Evolutionary conservation across 1,140 invertebrate genomes (phyloP).

Genomic region (Ganaspis sp.): DNA sequence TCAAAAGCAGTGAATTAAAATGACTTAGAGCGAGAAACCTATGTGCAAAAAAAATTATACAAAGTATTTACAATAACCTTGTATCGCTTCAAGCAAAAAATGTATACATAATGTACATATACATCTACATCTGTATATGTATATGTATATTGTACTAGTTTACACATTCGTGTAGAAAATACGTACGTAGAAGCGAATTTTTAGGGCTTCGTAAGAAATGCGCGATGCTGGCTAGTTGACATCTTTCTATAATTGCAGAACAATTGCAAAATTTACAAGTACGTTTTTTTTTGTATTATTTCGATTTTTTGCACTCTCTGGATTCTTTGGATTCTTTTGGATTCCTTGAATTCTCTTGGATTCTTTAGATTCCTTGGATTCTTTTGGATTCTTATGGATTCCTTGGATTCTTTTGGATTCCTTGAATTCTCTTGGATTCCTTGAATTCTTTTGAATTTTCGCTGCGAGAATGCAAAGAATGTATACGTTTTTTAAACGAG

Average conservation of each 20-base stretch:
- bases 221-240: constrained; percentile 10
- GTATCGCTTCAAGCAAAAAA: constrained; percentile 60
- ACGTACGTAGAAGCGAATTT: constrained; percentile 54
- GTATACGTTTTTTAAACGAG: too few species aligned
- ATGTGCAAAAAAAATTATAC: neutral
- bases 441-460: too few species aligned
- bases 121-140: constrained; percentile 39
- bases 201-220: constrained; percentile 58
- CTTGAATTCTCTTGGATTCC: too few species aligned
- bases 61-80: constrained; percentile 60
- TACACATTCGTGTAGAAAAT: constrained; percentile 61
- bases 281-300: too few species aligned
- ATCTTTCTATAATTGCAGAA: neutral
- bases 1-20: neutral
- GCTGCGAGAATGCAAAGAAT: too few species aligned
- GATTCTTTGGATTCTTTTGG: too few species aligned
- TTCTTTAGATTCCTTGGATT: too few species aligned
- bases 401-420: too few species aligned
- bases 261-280: too few species aligned
- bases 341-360: too few species aligned
- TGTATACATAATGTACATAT: constrained; percentile 39
- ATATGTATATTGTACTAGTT: constrained; percentile 50
- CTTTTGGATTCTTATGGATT: too few species aligned
- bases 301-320: too few species aligned
- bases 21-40: neutral